Conservation (phyloP, 2,888 invertebrate species). For the Gortyna flavago region DNA sequence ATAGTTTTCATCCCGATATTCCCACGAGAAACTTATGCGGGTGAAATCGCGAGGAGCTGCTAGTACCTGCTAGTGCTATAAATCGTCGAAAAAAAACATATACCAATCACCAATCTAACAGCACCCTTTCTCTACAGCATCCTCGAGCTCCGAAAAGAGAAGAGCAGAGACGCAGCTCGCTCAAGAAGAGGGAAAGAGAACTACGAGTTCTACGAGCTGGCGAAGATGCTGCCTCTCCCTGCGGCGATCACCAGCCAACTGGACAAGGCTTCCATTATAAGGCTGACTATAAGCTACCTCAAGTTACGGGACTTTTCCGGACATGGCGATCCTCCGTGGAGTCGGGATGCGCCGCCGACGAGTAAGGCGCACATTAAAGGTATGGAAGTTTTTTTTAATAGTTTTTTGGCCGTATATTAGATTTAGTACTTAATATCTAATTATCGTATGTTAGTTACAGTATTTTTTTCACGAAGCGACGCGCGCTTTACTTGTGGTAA, state of each 20-base stretch:
- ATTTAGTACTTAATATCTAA: neutral
- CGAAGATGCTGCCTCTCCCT: conserved; percentile 97
- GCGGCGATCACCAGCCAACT: conserved; percentile 98
- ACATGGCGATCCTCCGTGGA: conserved; percentile 99
- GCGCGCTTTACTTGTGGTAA: neutral
- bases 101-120: conserved; percentile 73
- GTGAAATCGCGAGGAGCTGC: too few species aligned
- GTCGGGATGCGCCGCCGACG: conserved; percentile 93
- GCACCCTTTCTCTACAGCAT: conserved; percentile 92
- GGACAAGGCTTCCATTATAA: conserved; percentile 98
- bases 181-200: conserved; percentile 98
- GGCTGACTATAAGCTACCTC: conserved; percentile 98
- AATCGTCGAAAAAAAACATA: too few species aligned
- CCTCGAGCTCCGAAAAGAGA: conserved; percentile 97
- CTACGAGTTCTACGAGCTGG: conserved; percentile 98
- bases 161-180: conserved; percentile 97
- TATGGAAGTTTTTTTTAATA: conserved; percentile 72
- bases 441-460: neutral
- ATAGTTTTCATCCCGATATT: too few species aligned
- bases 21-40: too few species aligned
- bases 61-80: too few species aligned
- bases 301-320: conserved; percentile 98
- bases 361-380: conserved; percentile 94
- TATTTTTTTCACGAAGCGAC: neutral
- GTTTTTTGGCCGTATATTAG: neutral